A percentile compares a stretch with the other conserved stretches of the same genome.
Conservation (phyloP, 37 sponge, comb jelly and placozoan genomes). For the Tethya wilhelma region DNA sequence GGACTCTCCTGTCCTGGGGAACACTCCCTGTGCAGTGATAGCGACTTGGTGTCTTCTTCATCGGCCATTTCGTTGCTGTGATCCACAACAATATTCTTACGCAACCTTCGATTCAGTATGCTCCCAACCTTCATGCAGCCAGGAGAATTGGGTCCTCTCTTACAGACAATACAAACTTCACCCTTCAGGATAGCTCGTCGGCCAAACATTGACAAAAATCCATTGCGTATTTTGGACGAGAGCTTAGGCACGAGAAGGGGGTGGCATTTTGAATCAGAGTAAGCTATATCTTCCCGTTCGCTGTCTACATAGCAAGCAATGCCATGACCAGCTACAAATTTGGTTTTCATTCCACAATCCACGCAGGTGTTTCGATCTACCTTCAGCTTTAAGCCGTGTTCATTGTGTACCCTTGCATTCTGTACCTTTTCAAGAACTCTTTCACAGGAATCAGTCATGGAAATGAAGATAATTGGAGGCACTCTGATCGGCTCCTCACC, state of each 20-base stretch:
- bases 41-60: too few species aligned
- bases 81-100: background rate
- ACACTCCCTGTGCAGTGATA: too few species aligned
- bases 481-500: background rate
- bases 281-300: too few species aligned
- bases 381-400: conserved; percentile 15
- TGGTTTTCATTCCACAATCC: conserved; percentile 17
- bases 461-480: conserved; percentile 9
- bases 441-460: background rate
- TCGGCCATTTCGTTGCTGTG: conserved; percentile 2
- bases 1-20: too few species aligned
- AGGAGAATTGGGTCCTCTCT: background rate
- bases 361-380: conserved; percentile 12
- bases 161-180: conserved; percentile 12
- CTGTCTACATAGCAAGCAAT: too few species aligned
- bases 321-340: too few species aligned
- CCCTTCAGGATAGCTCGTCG: background rate
- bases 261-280: too few species aligned
- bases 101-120: too few species aligned
- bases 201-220: too few species aligned
- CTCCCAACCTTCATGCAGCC: background rate
- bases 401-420: background rate
- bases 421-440: background rate
- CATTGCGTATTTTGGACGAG: too few species aligned
- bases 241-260: too few species aligned